Evolutionary conservation across 2,888 invertebrate genomes (phyloP).

Genomic region (Mythimna lalbum): DNA sequence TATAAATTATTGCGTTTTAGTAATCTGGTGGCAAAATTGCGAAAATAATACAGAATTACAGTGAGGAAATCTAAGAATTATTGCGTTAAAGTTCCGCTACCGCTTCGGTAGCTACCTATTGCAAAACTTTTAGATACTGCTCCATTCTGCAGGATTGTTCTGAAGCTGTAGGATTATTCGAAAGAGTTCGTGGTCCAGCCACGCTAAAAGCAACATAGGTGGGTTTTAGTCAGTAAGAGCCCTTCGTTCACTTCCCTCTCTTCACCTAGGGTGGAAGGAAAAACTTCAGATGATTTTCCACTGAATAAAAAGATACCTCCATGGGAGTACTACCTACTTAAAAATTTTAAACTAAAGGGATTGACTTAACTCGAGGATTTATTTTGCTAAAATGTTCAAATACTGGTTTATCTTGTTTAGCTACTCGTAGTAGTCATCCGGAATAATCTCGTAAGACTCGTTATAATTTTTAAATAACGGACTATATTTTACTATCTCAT

Average conservation of each 20-base stretch:
- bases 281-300: too few species aligned
- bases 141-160: too few species aligned
- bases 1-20: slow-evolving; percentile 22
- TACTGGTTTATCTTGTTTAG: background rate
- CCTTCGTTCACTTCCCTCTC: too few species aligned
- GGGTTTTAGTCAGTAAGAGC: too few species aligned
- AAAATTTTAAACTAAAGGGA: background rate
- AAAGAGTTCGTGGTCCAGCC: too few species aligned
- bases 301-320: too few species aligned
- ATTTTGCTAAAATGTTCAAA: background rate
- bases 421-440: background rate
- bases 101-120: slow-evolving; percentile 15
- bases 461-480: background rate
- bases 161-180: too few species aligned
- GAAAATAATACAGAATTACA: slow-evolving; percentile 22
- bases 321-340: background rate
- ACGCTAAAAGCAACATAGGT: too few species aligned
- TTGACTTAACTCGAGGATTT: background rate
- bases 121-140: slow-evolving; percentile 15
- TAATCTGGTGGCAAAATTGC: slow-evolving; percentile 19
- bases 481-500: background rate
- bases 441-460: background rate
- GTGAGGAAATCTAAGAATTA: slow-evolving; percentile 33
- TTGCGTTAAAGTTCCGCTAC: slow-evolving; percentile 39
- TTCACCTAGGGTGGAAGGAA: too few species aligned